Percentiles rank a stretch among this genome's conserved stretches.
These are phyloP conservation scores for Scomber japonicus DNA, from an alignment of 2,113 vertebrate species.

Conservation along the genomic window DNA sequence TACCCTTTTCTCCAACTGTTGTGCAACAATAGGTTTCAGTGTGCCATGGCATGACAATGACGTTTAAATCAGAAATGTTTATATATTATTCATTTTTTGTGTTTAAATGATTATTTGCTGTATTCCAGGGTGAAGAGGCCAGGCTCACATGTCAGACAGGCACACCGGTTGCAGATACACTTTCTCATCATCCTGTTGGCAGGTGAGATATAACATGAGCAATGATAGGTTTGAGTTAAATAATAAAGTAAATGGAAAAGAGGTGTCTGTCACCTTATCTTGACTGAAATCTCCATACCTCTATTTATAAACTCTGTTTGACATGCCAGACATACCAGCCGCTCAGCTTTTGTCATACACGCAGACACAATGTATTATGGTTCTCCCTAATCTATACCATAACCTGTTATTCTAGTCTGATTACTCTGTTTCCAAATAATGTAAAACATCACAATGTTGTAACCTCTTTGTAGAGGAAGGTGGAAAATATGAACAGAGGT, in stretches of 20 bases:
- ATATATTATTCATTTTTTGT: neutral
- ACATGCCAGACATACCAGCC: neutral
- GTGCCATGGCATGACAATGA: neutral
- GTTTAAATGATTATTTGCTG: neutral
- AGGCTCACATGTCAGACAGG: neutral
- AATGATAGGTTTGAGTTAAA: neutral
- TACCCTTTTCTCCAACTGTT: neutral
- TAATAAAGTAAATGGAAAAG: neutral
- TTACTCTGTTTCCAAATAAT: neutral
- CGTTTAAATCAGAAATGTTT: neutral
- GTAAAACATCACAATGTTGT: conserved; percentile 1
- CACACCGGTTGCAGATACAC: conserved; percentile 31
- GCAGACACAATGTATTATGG: neutral
- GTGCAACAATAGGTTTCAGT: neutral
- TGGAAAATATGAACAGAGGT: neutral
- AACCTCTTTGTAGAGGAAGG: neutral
- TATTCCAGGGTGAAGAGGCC: conserved; percentile 55
- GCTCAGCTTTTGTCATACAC: neutral
- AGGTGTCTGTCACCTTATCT: neutral
- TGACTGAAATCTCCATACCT: neutral
- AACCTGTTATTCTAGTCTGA: conserved; percentile 66
- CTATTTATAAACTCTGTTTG: conserved; percentile 40
- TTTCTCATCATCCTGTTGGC: conserved; percentile 56
- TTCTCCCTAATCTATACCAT: conserved; percentile 2
- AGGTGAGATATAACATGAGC: conserved; percentile 53